These are phyloP conservation scores for Drosophila rubida DNA, from an alignment of 2,888 invertebrate genomes.

Conservation along the genomic window DNA sequence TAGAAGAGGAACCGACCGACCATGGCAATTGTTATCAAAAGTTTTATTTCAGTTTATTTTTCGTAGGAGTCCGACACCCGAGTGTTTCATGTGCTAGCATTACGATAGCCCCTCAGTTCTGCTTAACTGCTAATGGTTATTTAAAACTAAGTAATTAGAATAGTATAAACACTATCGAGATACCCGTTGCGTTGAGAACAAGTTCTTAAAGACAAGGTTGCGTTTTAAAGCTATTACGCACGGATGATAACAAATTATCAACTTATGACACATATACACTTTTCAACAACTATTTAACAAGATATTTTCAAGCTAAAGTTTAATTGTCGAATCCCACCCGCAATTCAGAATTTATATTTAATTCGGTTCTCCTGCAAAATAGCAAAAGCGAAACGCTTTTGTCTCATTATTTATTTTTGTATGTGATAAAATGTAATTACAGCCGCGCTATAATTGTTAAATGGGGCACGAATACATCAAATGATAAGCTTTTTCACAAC, in stretches of 20 bases:
- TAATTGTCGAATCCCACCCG: too few species aligned
- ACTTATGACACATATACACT: too few species aligned
- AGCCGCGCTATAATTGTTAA: neutral
- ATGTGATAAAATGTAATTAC: neutral
- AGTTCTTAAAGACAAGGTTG: conserved; percentile 4
- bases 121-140: neutral
- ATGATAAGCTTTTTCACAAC: neutral
- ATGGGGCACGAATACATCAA: neutral
- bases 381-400: too few species aligned
- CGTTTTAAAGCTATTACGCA: neutral
- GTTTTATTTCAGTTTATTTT: conserved; percentile 1
- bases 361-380: too few species aligned
- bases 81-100: neutral
- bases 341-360: too few species aligned
- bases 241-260: neutral
- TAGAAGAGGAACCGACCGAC: conserved; percentile 42
- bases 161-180: neutral
- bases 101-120: neutral
- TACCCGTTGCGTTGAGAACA: neutral
- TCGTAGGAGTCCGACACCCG: conserved; percentile 26
- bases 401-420: neutral
- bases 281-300: too few species aligned
- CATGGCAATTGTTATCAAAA: conserved; percentile 44
- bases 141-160: conserved; percentile 4
- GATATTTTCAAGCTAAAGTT: too few species aligned